Base-by-base conservation (phyloP, 2,113 vertebrate species). In the Pholis gunnellus region DNA sequence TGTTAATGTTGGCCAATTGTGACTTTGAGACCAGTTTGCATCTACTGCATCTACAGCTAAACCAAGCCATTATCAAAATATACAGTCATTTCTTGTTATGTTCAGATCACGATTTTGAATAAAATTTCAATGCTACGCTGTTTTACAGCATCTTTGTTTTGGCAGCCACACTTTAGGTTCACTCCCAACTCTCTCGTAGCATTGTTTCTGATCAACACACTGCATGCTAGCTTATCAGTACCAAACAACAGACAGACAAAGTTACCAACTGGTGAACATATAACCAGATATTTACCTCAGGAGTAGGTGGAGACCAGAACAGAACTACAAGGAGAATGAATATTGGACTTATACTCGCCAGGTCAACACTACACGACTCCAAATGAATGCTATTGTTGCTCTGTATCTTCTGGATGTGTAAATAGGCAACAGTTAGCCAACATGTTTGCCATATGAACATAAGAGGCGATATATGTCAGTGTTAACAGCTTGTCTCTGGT, bases 1-100 rank as follows among this genome's bases (percentile, higher is more conserved):
- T 38, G 20, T 54, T 83, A 52, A 75, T 72, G 52, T 34, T 17
- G 60, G 70, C 44, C 8, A 54, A 25, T 27, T 36, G 17, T 65
- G 50, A 73, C 42, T 61, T 72, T 48, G 42, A 20, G 20, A 25
- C 11, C 66, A 50, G 52, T 40, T 34, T 48, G 14, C 14, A 42
- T 61, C 4, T 0, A 15, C n/a, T 61, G 18, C n/a, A n/a, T n/a
- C n/a, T n/a, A n/a, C n/a, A n/a, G n/a, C n/a, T 18, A 22, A 15
- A 22, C 36, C 29, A 46, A 63, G n/a, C 5, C 36, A 22, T 11
- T 11, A 34, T 31, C n/a, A 60, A 5, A 44, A 25, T 31, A 34
- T 15, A 22, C 29, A 50, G 13, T 40, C 0, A 20, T 42, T 34
- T 27, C 14, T 34, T n/a, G 44, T 3, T 7, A 42, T 38, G 60